These are phyloP conservation scores for Anthoptus insignis DNA, from an alignment of 2,888 invertebrate species.

Conservation along the genomic window DNA sequence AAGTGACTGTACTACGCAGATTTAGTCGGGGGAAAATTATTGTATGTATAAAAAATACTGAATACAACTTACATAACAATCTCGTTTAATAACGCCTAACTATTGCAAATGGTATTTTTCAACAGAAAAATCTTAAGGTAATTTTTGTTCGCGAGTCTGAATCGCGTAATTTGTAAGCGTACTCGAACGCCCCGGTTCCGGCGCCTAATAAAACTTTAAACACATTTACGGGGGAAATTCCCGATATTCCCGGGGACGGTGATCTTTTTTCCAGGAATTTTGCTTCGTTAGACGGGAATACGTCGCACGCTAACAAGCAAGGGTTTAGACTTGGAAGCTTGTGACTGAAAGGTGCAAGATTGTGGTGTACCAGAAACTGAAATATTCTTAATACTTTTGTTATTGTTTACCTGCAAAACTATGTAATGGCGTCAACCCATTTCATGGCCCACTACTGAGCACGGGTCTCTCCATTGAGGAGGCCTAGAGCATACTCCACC, in stretches of 20 bases:
- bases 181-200: background rate
- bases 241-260: conserved; percentile 1
- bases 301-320: conserved; percentile 4
- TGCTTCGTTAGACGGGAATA: conserved; percentile 12
- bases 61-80: too few species aligned
- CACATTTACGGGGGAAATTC: conserved; percentile 2
- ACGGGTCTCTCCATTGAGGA: too few species aligned
- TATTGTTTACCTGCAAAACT: too few species aligned
- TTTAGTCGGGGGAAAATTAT: too few species aligned
- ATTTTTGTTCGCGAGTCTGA: background rate
- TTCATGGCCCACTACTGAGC: too few species aligned
- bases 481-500: too few species aligned
- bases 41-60: too few species aligned
- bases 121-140: background rate
- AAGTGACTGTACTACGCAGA: too few species aligned
- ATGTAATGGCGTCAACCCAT: too few species aligned
- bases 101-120: background rate
- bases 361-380: background rate
- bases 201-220: conserved; percentile 8
- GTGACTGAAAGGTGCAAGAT: background rate
- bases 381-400: too few species aligned
- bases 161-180: conserved; percentile 4
- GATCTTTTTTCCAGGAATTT: background rate
- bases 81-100: too few species aligned
- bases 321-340: background rate